These are phyloP conservation scores for Plectropomus leopardus DNA, from an alignment of 2,113 vertebrate genomes.

Conservation along the genomic window DNA sequence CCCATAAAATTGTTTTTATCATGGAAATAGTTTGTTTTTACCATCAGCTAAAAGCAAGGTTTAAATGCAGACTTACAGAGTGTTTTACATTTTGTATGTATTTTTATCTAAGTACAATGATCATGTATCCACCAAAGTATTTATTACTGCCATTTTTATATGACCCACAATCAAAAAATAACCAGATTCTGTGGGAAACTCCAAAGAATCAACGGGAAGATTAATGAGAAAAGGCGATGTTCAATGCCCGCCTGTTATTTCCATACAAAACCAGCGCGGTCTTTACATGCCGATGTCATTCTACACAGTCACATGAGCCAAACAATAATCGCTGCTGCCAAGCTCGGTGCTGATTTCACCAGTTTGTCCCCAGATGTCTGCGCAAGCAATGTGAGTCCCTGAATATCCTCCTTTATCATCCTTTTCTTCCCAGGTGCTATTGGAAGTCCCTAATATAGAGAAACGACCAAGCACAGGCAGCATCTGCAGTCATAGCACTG, in stretches of 20 bases:
- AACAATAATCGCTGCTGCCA: slow-evolving; percentile 53
- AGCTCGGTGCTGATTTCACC: slow-evolving; percentile 60
- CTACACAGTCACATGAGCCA: slow-evolving; percentile 39
- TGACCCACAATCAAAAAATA: not conserved
- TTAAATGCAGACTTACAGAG: not conserved
- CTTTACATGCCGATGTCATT: slow-evolving; percentile 47
- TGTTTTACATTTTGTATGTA: not conserved
- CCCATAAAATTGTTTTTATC: slow-evolving; percentile 64
- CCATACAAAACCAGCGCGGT: slow-evolving; percentile 37
- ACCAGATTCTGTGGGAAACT: not conserved
- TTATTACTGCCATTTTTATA: not conserved
- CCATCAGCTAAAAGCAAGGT: slow-evolving; percentile 4
- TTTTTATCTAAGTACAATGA: not conserved
- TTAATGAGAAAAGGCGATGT: slow-evolving; percentile 13
- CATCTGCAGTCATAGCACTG: slow-evolving; percentile 56
- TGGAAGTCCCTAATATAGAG: slow-evolving; percentile 40
- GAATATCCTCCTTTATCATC: slow-evolving; percentile 38
- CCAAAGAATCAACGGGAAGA: not conserved
- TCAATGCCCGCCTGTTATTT: slow-evolving; percentile 43
- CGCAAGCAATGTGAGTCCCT: slow-evolving; percentile 27
- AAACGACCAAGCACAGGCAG: slow-evolving; percentile 46
- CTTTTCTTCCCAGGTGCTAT: slow-evolving; percentile 55
- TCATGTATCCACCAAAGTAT: not conserved
- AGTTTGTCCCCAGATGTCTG: slow-evolving; percentile 67
- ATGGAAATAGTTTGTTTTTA: slow-evolving; percentile 39